Base-by-base conservation (phyloP, 1,140 invertebrate species). In the Ericerus pela region DNA sequence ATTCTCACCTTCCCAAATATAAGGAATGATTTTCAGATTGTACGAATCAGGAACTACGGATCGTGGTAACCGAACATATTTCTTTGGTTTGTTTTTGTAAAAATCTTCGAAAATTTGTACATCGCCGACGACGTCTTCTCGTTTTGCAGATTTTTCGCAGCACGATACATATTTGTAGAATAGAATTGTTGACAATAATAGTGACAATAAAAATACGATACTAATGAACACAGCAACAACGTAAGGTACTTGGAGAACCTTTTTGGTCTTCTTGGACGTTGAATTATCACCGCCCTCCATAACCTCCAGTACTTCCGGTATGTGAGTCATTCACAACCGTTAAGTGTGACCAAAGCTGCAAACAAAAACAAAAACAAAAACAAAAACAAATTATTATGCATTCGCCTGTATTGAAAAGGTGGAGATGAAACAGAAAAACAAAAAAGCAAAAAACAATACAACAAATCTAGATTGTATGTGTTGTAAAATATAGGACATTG, bases 11-110 rank as follows among this genome's bases (percentile, higher is more conserved):
- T 47, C 77, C 66, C 72, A 72, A 36, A 87, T 76, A 59, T 81
- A 81, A 0, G 85, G 85, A 26, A 79, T 76, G 30, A 88, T 63
- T 60, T 76, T 75, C 1, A 88, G 65, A 53, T 79, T 75, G 62
- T 89, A 88, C 2, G 73, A 76, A 20, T 81, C 67, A 0, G 84
- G 84, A 16, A 74, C 65, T 0, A 88, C 69, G 36, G 75, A 74
- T 36, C 65, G 74, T 0, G 84, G 82, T 56, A 87, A 67, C 60
- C 83, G 73, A 3, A 85, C 79, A 65, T 84, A 24, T 47, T 22
- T 47, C 10, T 18, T 47, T 10, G 41, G 8, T 24, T 47, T 47
- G 41, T 18, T 16, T 5, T 18, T 2, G 16, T 47, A 24, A 24
- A 47, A 47, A 24, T 47, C 41, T 24, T 47, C 4, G 2, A 47